Conservation (phyloP, 2,113 vertebrate genomes). For the Rhineura floridana region DNA sequence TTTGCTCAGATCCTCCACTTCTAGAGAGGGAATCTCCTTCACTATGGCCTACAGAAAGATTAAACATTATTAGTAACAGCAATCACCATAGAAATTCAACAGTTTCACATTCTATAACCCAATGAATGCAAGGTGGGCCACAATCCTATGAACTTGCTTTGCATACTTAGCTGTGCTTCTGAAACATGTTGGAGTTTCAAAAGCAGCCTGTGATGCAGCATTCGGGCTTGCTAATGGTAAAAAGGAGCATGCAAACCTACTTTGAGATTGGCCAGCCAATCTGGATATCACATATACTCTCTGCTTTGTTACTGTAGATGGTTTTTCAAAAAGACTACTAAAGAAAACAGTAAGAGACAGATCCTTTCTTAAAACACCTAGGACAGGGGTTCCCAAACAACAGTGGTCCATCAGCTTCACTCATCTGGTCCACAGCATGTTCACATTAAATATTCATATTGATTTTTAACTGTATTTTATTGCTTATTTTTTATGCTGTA, state of each 20-base stretch:
- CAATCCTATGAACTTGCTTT: not conserved
- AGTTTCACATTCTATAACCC: not conserved
- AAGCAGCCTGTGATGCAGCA: not conserved
- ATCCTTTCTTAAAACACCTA: no score
- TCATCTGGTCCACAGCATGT: no score
- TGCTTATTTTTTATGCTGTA: no score
- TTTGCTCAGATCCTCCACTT: conserved; percentile 82
- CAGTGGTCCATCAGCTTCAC: no score
- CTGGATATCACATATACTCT: not conserved
- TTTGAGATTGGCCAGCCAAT: no score
- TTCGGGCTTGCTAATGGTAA: not conserved
- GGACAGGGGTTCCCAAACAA: no score
- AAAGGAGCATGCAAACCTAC: not conserved
- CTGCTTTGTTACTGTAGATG: not conserved
- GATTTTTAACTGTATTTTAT: no score
- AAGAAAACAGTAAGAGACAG: not conserved
- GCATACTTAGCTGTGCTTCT: not conserved
- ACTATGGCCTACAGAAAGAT: conserved; percentile 83
- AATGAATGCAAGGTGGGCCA: not conserved
- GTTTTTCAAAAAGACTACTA: not conserved
- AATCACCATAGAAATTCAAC: not conserved
- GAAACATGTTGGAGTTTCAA: not conserved
- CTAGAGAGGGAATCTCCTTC: conserved; percentile 80
- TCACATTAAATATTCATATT: no score
- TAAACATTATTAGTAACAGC: not conserved